A percentile compares a stretch with the other conserved stretches of the same genome.
Conservation (phyloP, 2,113 vertebrate species). For the Austrofundulus limnaeus region DNA sequence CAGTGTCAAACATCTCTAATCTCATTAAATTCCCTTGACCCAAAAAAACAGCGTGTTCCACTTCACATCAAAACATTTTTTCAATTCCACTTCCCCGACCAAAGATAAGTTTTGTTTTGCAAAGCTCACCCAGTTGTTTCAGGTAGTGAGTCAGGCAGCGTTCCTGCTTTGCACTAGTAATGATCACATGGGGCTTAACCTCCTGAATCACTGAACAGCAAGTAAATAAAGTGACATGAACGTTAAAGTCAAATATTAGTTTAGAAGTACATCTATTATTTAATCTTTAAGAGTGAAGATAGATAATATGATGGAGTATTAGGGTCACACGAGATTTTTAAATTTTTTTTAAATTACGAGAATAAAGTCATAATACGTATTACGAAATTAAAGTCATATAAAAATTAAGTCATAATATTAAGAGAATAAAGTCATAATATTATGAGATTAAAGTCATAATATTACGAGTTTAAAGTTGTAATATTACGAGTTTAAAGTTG, state of each 20-base stretch:
- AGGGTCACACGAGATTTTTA: no score
- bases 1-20: constrained; percentile 29
- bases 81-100: background rate
- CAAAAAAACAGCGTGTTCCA: constrained; percentile 30
- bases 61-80: constrained; percentile 20
- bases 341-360: no score
- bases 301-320: no score
- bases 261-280: background rate
- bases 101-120: constrained; percentile 1
- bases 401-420: no score
- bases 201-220: constrained; percentile 83
- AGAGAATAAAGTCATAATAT: no score
- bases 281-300: constrained; percentile 1
- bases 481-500: no score
- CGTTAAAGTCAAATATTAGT: background rate
- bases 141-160: constrained; percentile 83
- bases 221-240: background rate
- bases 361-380: no score
- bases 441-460: no score
- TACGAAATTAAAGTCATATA: no score
- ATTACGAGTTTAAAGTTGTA: no score
- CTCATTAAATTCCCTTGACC: constrained; percentile 47
- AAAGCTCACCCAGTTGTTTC: constrained; percentile 74
- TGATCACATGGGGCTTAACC: constrained; percentile 83
- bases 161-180: constrained; percentile 95